Evolutionary conservation across 2,797 vertebrate species (phyloP), one percentile per base, ranked within the genome.

Genomic region (Myotis findleyi): DNA sequence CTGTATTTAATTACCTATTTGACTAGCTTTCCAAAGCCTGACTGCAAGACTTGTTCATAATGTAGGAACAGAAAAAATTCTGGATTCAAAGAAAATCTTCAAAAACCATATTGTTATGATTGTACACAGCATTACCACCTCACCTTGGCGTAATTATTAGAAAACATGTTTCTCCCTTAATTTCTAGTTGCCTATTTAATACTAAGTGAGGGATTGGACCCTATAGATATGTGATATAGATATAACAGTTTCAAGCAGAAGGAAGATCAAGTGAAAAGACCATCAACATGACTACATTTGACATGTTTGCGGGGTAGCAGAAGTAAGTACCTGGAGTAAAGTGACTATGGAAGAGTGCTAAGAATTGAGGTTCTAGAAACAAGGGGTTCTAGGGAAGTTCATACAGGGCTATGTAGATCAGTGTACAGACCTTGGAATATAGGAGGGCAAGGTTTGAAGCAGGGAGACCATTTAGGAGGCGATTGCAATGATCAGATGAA

Each of bases 1-100:
- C 57, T 95, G 96, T 96, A 97, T 98, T 97, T 98, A 98, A 98
- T 97, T 92, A 97, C 57, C 83, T 95, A 95, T 91, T 97, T 66
- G 80, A 97, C 88, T 92, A 96, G n/a, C 83, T 93, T 97, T 96
- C 86, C 92, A 95, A 87, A 95, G 91, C 27, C 82, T 64, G 95
- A 96, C 96, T 41, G 17, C 64, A 57, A 97, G 89, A 64, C 53
- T 97, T 94, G 23, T 27, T 97, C 93, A 94, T 94, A 93, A 91
- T 62, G 76, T 9, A 73, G 55, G 53, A 96, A 95, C 96, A 80
- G n/a, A 17, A 33, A 94, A 30, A 97, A 93, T 93, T 92, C 79
- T 83, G 12, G 23, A 84, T 49, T 87, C 81, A 91, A 80, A 91
- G 68, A 96, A 97, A 91, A 64, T 87, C 44, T 94, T 82, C 30